Evolutionary conservation across 2,888 invertebrate genomes (phyloP).

Genomic region (Sarcophaga caerulescens): DNA sequence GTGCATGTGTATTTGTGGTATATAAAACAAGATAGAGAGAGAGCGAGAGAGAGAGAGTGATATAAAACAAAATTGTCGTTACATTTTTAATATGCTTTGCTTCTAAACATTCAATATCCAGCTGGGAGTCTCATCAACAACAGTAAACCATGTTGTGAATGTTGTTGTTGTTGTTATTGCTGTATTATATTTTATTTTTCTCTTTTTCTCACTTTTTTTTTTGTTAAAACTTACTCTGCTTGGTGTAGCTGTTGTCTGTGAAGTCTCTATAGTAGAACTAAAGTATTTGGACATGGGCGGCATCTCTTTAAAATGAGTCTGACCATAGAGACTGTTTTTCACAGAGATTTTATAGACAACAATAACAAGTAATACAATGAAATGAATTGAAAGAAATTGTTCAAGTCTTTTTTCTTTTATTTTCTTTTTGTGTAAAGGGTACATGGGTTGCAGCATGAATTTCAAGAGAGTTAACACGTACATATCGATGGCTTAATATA

Average conservation of each 20-base stretch:
- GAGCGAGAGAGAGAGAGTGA: too few relatives aligned
- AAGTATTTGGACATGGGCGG: constrained; percentile 24
- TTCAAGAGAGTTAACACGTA: too few relatives aligned
- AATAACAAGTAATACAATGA: constrained; percentile 18
- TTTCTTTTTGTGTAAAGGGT: background rate
- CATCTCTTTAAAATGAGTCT: constrained; percentile 3
- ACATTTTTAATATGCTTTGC: constrained; percentile 17
- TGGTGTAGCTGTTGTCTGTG: constrained; percentile 11
- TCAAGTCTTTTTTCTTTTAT: background rate
- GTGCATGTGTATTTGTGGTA: background rate
- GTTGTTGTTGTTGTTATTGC: background rate
- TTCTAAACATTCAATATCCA: constrained; percentile 37
- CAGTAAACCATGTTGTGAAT: constrained; percentile 28
- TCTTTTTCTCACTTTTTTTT: background rate
- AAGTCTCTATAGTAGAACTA: constrained; percentile 31
- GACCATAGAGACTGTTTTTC: background rate
- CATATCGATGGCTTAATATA: too few relatives aligned
- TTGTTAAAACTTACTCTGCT: background rate
- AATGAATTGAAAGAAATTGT: constrained; percentile 19
- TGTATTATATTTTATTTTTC: background rate
- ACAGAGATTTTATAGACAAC: background rate
- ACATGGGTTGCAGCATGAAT: background rate
- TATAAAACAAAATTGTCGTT: background rate
- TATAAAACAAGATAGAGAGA: too few relatives aligned
- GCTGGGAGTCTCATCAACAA: constrained; percentile 46